Evolutionary conservation across 2,797 vertebrate species (phyloP).

Genomic region (Pangasius macronema): DNA sequence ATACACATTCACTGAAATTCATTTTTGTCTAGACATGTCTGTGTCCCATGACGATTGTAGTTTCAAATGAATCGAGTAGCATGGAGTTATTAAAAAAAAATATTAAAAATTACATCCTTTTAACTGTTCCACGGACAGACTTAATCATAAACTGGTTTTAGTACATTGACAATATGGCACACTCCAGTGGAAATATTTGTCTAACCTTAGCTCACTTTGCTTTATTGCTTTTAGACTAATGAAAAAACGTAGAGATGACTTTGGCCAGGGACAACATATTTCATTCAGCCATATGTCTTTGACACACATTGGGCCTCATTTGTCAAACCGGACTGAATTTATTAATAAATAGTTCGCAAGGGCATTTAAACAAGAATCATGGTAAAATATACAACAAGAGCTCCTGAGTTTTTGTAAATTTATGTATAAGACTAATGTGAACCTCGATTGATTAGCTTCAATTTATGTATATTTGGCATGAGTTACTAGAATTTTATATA

Average conservation of each 20-base stretch:
- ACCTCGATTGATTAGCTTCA: not conserved
- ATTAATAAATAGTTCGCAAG: constrained; percentile 1
- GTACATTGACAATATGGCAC: constrained; percentile 16
- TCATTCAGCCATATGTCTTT: constrained; percentile 27
- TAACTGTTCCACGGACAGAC: constrained; percentile 24
- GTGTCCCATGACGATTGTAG: not conserved
- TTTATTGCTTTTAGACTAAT: constrained; percentile 35
- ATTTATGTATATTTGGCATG: not conserved
- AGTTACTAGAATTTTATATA: not conserved
- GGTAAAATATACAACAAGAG: not conserved
- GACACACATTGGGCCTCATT: constrained; percentile 22
- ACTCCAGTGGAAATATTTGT: constrained; percentile 39
- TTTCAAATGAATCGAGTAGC: not conserved
- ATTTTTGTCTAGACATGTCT: constrained; percentile 17
- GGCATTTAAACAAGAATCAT: constrained; percentile 5
- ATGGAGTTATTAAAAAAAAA: not conserved
- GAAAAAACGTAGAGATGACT: constrained; percentile 29
- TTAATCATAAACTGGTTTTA: constrained; percentile 36
- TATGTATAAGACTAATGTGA: not conserved
- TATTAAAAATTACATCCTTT: not conserved
- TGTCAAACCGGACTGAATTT: not conserved
- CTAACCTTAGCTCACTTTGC: constrained; percentile 34
- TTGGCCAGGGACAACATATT: constrained; percentile 19
- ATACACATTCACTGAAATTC: not conserved
- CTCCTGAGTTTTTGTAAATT: not conserved